These are phyloP conservation scores for Lepidothrix coronata DNA, from an alignment of 2,113 vertebrate genomes.

Conservation along the genomic window DNA sequence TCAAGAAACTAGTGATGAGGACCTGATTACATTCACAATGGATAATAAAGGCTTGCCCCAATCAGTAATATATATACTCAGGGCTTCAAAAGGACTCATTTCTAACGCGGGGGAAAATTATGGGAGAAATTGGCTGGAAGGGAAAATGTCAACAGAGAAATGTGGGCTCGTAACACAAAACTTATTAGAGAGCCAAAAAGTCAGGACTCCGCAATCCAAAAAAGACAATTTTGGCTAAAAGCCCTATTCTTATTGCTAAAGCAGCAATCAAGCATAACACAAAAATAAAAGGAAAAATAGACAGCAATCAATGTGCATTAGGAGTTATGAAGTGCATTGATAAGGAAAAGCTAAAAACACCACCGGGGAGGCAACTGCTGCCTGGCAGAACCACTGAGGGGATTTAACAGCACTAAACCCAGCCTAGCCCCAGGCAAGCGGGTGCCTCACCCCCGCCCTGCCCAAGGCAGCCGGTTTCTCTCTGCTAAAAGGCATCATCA, in stretches of 20 bases:
- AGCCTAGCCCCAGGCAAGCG: neutral
- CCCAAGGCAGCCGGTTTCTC: neutral
- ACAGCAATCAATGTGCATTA: conserved; percentile 59
- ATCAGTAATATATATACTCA: conserved; percentile 66
- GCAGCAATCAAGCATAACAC: conserved; percentile 58
- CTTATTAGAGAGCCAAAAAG: conserved; percentile 64
- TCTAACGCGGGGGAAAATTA: conserved; percentile 43
- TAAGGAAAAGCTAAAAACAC: conserved; percentile 55
- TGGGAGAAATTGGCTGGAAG: conserved; percentile 69
- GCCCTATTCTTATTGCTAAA: conserved; percentile 60
- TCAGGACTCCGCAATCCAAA: conserved; percentile 52
- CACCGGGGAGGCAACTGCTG: neutral
- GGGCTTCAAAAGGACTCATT: conserved; percentile 60
- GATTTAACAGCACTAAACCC: neutral
- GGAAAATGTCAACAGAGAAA: conserved; percentile 67
- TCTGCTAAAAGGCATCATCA: neutral
- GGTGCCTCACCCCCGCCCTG: neutral
- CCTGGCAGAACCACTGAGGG: neutral
- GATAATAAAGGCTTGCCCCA: conserved; percentile 69
- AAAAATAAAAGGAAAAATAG: conserved; percentile 55
- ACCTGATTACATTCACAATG: conserved; percentile 66
- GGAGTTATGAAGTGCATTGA: conserved; percentile 46
- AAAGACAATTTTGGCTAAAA: conserved; percentile 65
- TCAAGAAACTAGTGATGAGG: conserved; percentile 68
- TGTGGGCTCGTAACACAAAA: conserved; percentile 59